Percentiles rank a stretch among this genome's conserved stretches.
These are phyloP conservation scores for Belonocnema kinseyi DNA, from an alignment of 1,140 invertebrate genomes.

Conservation along the genomic window DNA sequence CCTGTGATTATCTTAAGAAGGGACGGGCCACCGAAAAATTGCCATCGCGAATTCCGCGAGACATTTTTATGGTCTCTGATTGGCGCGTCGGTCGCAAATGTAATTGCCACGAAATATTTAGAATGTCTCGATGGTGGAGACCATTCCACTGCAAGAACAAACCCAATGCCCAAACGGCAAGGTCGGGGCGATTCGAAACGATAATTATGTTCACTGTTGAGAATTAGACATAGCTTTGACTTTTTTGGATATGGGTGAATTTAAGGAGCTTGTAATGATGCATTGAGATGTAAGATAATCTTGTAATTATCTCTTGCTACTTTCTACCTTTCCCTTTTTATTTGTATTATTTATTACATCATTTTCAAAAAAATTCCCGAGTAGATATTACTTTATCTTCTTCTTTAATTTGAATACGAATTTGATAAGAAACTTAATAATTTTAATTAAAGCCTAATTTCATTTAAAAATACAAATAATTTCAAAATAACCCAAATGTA, in stretches of 20 bases:
- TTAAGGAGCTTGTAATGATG: background rate
- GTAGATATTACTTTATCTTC: too few species aligned
- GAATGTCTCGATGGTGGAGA: constrained; percentile 47
- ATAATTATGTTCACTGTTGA: constrained; percentile 33
- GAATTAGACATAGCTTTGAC: constrained; percentile 29
- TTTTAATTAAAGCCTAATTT: too few species aligned
- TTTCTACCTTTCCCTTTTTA: background rate
- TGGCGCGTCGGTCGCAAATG: constrained; percentile 56
- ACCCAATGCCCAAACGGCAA: constrained; percentile 21
- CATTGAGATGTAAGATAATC: constrained; percentile 8
- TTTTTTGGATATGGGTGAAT: constrained; percentile 25
- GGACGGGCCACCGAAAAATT: constrained; percentile 69
- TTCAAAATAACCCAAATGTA: too few species aligned
- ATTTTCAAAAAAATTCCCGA: too few species aligned
- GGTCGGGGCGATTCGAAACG: constrained; percentile 14
- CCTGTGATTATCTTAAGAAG: constrained; percentile 67
- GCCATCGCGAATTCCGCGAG: constrained; percentile 63
- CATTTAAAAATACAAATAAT: too few species aligned
- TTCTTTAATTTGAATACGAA: too few species aligned
- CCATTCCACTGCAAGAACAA: constrained; percentile 49
- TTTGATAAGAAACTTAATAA: too few species aligned
- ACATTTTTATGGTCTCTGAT: constrained; percentile 66
- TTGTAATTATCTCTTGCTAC: constrained; percentile 1
- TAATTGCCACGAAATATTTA: constrained; percentile 64
- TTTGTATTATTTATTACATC: background rate